Conservation (phyloP, 1,140 invertebrate species). For the Condylostylus longicornis region DNA sequence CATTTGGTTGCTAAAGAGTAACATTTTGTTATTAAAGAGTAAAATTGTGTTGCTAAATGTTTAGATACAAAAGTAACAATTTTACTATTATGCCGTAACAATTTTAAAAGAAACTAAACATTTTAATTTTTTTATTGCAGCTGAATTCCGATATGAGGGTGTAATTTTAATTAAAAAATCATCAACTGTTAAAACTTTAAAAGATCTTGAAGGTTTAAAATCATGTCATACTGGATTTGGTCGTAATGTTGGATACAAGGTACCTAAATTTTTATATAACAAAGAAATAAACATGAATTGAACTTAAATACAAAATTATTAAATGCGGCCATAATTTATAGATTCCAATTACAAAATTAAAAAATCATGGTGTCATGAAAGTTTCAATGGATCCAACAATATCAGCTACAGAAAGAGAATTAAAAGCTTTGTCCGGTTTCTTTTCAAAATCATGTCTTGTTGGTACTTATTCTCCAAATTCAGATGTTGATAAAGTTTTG, state of each 20-base stretch:
- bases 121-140: slow-evolving; percentile 31
- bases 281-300: not conserved
- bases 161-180: slow-evolving; percentile 60
- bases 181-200: slow-evolving; percentile 43
- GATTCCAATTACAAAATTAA: slow-evolving; percentile 54
- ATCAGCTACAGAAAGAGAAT: slow-evolving; percentile 58
- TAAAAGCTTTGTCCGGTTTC: slow-evolving; percentile 52
- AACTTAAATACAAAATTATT: not conserved
- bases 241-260: slow-evolving; percentile 63
- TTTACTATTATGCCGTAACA: no score
- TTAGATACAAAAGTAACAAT: no score
- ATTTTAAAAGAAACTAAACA: no score
- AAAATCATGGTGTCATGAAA: slow-evolving; percentile 47
- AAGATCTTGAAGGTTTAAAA: slow-evolving; percentile 50
- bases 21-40: no score
- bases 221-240: slow-evolving; percentile 69
- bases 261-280: no score
- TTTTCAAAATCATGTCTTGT: slow-evolving; percentile 64
- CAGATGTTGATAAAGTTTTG: slow-evolving; percentile 44
- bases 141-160: slow-evolving; percentile 58
- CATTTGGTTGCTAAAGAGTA: no score
- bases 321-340: slow-evolving; percentile 10
- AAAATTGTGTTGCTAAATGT: no score
- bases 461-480: slow-evolving; percentile 61
- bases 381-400: slow-evolving; percentile 47